Evolutionary conservation across 2,113 vertebrate genomes (phyloP), one percentile per base, ranked within the genome.

Genomic region (Vidua macroura): DNA sequence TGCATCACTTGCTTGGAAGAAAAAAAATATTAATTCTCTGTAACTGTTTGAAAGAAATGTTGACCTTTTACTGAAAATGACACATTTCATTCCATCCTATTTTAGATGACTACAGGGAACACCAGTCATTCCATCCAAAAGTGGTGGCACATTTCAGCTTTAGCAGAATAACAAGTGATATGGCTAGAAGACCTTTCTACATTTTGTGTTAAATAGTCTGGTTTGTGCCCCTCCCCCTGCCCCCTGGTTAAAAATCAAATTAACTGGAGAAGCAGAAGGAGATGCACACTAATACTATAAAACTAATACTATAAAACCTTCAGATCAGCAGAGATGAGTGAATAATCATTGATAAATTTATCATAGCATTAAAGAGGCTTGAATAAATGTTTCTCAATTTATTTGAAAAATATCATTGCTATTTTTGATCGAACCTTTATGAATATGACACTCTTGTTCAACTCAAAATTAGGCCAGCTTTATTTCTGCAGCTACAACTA

Each of bases 1-100:
- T 86, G 67, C 8, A 14, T 18, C 28, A 49, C 55, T 90, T 31
- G 35, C 39, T 81, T 83, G 55, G 56, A 89, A 89, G 51, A 14
- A 52, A 37, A 74, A 53, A 31, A 55, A 58, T 0, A 37, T 51
- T 74, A 56, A 12, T 14, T 56, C 59, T 88, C 49, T 49, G 11
- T 31, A 68, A 70, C 28, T 55, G 90, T 48, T 80, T 58, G 64
- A 94, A 95, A 91, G 43, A 76, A 94, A 90, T 70, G 44, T 48
- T 78, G 37, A 83, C 25, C 72, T 86, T 88, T 78, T 74, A 93
- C 46, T 85, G 48, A 83, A 90, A 84, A 85, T 20, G 14, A 73
- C n/a, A 69, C 23, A 46, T 9, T 35, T 52, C 11, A 69, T 93
- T 80, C 74, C 46, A 91, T 78, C 49, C 24, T 77, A 17, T 53